Conservation (phyloP, 2,113 vertebrate genomes). For the Myrmecobius fasciatus region DNA sequence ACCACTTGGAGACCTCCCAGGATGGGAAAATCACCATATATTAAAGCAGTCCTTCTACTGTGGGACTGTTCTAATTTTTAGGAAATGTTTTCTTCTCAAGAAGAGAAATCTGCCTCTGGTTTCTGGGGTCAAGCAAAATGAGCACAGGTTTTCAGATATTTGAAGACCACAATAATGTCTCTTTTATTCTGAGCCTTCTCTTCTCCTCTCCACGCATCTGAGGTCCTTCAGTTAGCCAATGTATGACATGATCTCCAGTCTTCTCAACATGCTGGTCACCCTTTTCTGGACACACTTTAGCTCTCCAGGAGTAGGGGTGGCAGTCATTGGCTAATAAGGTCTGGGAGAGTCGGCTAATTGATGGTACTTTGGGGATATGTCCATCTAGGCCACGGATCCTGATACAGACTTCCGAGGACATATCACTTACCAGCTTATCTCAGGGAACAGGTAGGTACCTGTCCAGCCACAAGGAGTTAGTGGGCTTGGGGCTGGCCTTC, state of each 20-base stretch:
- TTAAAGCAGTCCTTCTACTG: not conserved
- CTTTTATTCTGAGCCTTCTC: not conserved
- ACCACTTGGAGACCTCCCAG: not conserved
- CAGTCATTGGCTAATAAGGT: not conserved
- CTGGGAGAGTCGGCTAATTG: not conserved
- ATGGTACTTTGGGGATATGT: not conserved
- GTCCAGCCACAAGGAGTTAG: not conserved
- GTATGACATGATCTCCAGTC: not conserved
- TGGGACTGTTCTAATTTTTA: not conserved
- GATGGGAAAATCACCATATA: not conserved
- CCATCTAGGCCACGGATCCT: constrained; percentile 88
- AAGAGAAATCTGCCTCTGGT: not conserved
- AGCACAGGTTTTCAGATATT: not conserved
- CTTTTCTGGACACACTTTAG: not conserved
- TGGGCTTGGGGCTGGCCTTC: not conserved
- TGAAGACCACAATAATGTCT: not conserved
- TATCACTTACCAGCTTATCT: constrained; percentile 90
- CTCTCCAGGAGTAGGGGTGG: not conserved
- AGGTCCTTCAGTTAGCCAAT: not conserved
- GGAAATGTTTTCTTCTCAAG: not conserved
- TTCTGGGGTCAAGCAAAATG: not conserved
- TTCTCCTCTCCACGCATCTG: not conserved
- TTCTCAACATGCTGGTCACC: not conserved
- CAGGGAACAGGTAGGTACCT: constrained; percentile 88
- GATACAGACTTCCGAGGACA: constrained; percentile 86